Evolutionary conservation across 2,888 invertebrate genomes (phyloP), one percentile per base, ranked within the genome.

Genomic region (Asteroscopus sphinx): DNA sequence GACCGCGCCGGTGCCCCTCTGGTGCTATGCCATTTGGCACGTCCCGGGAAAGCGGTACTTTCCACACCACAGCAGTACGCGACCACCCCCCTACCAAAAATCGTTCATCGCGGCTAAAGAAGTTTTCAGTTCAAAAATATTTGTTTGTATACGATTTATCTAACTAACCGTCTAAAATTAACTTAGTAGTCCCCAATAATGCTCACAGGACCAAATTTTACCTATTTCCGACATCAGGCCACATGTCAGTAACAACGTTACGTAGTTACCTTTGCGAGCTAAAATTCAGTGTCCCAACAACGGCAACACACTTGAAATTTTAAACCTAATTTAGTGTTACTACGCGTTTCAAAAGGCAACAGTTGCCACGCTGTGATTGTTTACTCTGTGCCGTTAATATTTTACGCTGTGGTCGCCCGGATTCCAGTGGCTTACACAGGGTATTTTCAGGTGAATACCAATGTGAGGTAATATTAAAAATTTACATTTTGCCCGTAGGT

Each of bases 311-410:
- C 56, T 52, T 74, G 53, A 67, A 67, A 74, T 64, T 73, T 74
- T 71, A 71, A 74, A 74, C 67, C 49, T 67, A 74, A 74, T 73
- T 74, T 56, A 37, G 40, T 51, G 64, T 44, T 36, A 47, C 51
- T 40, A 28, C 30, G 30, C 51, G 56, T 64, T 63, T 55, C 58
- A 68, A 70, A 66, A 73, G 59, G 45, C 63, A 28, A 4, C 15
- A 2, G 35, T 35, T 30, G 44, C 12, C 6, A 28, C 17, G 32
- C 53, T 48, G 35, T 51, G 64, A 71, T 59, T 73, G 72, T 74
- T 56, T 70, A 67, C 67, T 9, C 41, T 56, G 32, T 32, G 33
- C 6, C 53, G 39, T 70, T 45, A 58, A 74, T 74, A 73, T 67
- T 74, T 74, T 64, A 60, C 40, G 30, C 39, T 56, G 46, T 44